phyloP scores from a whole-genome alignment of 2,113 vertebrate genomes.

The Lonchura striata region DNA sequence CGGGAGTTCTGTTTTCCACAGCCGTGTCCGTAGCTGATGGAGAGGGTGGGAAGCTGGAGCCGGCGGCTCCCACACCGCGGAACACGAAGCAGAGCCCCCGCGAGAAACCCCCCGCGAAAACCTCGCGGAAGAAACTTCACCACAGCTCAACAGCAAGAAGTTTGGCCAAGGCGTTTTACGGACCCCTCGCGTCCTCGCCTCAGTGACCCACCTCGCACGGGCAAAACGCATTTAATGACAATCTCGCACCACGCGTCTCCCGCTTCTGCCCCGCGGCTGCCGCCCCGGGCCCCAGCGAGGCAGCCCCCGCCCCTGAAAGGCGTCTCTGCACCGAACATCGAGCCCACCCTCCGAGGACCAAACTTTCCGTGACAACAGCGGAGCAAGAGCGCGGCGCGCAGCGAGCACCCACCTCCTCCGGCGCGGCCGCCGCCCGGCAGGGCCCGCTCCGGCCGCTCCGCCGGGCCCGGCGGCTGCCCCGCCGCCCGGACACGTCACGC shows the following conservation, averaged over 20 bases:
- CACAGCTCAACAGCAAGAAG: background rate
- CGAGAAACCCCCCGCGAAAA: background rate
- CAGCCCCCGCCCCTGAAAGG: background rate
- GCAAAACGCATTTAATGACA: background rate
- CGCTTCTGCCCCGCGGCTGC: background rate
- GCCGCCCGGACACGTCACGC: background rate
- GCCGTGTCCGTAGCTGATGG: background rate
- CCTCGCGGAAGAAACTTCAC: background rate
- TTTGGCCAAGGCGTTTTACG: background rate
- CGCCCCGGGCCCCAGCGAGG: background rate
- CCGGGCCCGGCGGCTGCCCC: background rate
- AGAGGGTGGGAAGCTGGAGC: background rate
- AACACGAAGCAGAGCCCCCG: background rate
- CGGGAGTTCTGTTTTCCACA: rapidly evolving
- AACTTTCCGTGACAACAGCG: background rate
- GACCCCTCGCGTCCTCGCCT: no score
- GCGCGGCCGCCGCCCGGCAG: background rate
- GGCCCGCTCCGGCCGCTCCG: no score
- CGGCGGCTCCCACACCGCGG: background rate
- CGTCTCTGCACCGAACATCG: background rate
- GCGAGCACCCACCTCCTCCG: background rate
- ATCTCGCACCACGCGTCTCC: rapidly evolving
- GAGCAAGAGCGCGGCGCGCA: background rate
- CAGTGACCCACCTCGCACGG: background rate
- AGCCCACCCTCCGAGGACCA: background rate